Percentiles rank a stretch among this genome's conserved stretches.
Evolutionary conservation across 2,888 invertebrate genomes (phyloP).

Genomic region (Cheilosia vulpina): DNA sequence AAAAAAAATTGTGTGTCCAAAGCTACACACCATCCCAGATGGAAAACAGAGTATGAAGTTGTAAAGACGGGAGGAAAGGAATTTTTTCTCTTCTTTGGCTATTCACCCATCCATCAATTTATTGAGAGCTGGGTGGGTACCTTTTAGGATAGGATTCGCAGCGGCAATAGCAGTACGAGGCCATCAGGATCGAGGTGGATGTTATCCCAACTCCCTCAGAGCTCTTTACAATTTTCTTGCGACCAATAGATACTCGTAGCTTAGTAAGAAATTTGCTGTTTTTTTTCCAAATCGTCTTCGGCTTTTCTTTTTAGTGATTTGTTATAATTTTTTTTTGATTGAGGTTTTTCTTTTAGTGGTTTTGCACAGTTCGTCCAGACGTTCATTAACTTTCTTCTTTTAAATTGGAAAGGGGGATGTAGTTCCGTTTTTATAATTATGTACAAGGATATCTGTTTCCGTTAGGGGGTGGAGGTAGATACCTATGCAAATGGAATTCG

Average conservation of each 20-base stretch:
- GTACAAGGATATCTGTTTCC: too few relatives aligned
- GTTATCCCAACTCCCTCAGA: slow-evolving; percentile 57
- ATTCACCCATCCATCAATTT: slow-evolving; percentile 65
- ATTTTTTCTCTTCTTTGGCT: slow-evolving; percentile 9
- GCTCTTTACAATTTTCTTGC: not conserved
- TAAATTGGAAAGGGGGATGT: slow-evolving; percentile 26
- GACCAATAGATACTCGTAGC: slow-evolving; percentile 11
- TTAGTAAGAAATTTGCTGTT: slow-evolving; percentile 9
- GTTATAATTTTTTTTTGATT: slow-evolving; percentile 12
- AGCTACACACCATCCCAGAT: slow-evolving; percentile 19
- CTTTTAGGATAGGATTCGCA: slow-evolving; percentile 27
- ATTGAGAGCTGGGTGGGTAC: slow-evolving; percentile 54
- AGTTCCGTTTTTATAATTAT: slow-evolving; percentile 53
- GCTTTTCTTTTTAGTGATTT: slow-evolving; percentile 15
- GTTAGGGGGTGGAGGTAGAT: too few relatives aligned
- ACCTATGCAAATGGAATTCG: too few relatives aligned
- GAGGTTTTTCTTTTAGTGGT: slow-evolving; percentile 1
- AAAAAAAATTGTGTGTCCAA: slow-evolving; percentile 52
- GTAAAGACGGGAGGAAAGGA: not conserved
- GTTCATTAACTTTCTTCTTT: not conserved
- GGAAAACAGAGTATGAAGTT: not conserved
- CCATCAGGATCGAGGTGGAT: slow-evolving; percentile 42
- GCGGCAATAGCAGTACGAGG: slow-evolving; percentile 20
- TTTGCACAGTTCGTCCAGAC: slow-evolving; percentile 4
- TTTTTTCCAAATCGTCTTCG: slow-evolving; percentile 4